Conservation (phyloP, 2,113 vertebrate species). For the Myiopsitta monachus region DNA sequence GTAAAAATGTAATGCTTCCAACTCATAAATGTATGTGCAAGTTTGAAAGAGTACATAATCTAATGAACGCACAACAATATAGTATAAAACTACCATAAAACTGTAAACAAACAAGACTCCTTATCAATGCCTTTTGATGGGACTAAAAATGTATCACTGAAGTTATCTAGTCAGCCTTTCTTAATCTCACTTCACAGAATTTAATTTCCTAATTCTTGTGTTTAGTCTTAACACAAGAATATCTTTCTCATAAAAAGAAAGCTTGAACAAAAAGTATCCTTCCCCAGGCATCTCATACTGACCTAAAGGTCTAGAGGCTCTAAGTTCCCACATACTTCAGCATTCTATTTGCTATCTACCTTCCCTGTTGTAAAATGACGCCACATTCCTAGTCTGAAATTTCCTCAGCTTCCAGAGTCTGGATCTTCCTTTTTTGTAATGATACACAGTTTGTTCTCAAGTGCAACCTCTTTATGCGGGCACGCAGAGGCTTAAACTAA, state of each 20-base stretch:
- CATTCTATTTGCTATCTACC: rapidly evolving
- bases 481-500: neutral
- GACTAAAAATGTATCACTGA: neutral
- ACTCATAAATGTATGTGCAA: neutral
- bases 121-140: neutral
- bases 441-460: neutral
- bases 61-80: neutral
- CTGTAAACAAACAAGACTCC: neutral
- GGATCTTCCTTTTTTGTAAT: neutral
- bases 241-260: neutral
- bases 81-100: neutral
- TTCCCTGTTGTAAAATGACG: neutral
- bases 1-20: neutral
- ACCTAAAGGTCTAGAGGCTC: neutral
- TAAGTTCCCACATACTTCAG: neutral
- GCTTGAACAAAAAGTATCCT: neutral
- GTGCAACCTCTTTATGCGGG: neutral
- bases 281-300: neutral
- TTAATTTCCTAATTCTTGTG: neutral
- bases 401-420: neutral
- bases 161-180: neutral
- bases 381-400: neutral
- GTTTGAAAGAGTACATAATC: neutral
- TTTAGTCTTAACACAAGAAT: neutral
- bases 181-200: neutral